Evolutionary conservation across 2,888 invertebrate species (phyloP).

Genomic region (Deilephila elpenor): DNA sequence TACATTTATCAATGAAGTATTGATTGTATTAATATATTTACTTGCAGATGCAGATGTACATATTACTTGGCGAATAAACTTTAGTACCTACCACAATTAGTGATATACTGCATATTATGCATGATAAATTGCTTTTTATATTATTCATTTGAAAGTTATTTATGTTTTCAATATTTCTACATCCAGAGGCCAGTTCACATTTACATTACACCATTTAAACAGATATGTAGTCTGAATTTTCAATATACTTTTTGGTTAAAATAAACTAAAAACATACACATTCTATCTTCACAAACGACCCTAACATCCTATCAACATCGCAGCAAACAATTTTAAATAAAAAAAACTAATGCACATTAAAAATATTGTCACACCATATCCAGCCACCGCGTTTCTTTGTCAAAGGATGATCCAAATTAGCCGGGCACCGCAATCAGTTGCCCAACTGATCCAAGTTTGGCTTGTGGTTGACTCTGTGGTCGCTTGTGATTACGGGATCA

Average conservation of each 20-base stretch:
- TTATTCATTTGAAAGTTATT: neutral
- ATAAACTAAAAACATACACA: too few species aligned
- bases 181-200: neutral
- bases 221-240: too few species aligned
- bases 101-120: neutral
- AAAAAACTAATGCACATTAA: neutral
- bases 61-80: neutral
- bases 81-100: neutral
- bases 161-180: too few species aligned
- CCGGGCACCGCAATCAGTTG: conserved; percentile 37
- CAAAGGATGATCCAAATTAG: conserved; percentile 30
- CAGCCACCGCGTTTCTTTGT: conserved; percentile 30
- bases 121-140: conserved; percentile 12
- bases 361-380: conserved; percentile 2
- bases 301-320: neutral
- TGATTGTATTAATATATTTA: conserved; percentile 30
- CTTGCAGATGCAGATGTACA: conserved; percentile 19
- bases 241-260: too few species aligned
- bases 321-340: neutral
- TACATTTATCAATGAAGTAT: conserved; percentile 14
- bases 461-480: conserved; percentile 35
- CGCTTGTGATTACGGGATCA: conserved; percentile 36
- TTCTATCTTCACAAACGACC: too few species aligned
- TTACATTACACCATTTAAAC: too few species aligned
- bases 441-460: conserved; percentile 37